Base-by-base conservation (phyloP, 1,140 invertebrate species). In the Conus betulinus region DNA sequence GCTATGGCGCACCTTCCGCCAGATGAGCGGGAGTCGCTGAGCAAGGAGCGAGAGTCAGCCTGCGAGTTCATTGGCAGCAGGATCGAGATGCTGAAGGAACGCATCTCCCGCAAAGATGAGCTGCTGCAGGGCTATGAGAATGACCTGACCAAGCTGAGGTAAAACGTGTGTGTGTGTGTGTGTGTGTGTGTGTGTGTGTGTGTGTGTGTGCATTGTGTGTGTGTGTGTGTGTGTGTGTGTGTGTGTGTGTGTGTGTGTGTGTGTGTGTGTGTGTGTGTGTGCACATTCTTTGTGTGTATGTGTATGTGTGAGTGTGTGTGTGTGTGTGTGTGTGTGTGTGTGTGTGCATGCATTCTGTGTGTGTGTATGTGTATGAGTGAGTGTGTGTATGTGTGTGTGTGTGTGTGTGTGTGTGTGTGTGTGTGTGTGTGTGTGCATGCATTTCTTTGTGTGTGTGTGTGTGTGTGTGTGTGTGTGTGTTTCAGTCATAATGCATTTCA, bases 131-230 rank as follows among this genome's bases (percentile, higher is more conserved):
- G 93, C 39, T 95, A 95, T 90, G 95, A 95, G 85, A 89, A 88
- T 87, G 95, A 95, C 90, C 88, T 95, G 27, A 93, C 93, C 17
- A 95, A 94, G 87, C 89, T 95, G 39, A 92, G 94, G 93, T 94
- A 23, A 53, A 55, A n/a, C 6, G 67, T 71, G 67, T 71, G 67
- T 71, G 67, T 71, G 67, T 23, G 67, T 71, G 15, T 17, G 67
- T 13, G 67, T 71, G 67, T 71, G 20, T 13, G 67, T 71, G 67
- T 71, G 67, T 71, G 67, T 20, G 67, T 13, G 67, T 5, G 67
- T 20, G 67, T 23, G 20, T 8, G 67, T 71, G 55, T 57, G n/a
- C n/a, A n/a, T n/a, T n/a, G 55, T 57, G 67, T 71, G 67, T 11
- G 67, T 8, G 67, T 71, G 67, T 23, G 20, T 13, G 67, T 71